These are phyloP conservation scores for Luffia ferchaultella DNA, from an alignment of 2,888 invertebrate genomes.

Conservation along the genomic window DNA sequence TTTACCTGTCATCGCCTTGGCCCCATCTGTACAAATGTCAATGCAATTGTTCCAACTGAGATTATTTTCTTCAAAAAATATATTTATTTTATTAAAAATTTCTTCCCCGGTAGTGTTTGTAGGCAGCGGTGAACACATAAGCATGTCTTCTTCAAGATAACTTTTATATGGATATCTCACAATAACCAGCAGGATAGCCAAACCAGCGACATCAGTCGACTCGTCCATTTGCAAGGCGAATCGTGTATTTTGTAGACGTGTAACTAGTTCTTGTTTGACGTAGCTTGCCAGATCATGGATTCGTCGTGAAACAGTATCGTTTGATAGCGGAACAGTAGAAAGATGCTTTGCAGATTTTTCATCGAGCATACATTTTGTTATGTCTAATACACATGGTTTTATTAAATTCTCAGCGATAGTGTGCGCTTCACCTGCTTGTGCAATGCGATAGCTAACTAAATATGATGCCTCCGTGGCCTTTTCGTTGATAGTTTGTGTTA, in stretches of 20 bases:
- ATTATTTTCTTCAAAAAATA: conserved; percentile 17
- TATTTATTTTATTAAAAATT: conserved; percentile 19
- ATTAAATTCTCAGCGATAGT: conserved; percentile 24
- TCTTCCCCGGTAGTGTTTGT: conserved; percentile 19
- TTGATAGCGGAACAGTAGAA: conserved; percentile 23
- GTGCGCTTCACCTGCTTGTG: conserved; percentile 21
- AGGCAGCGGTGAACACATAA: conserved; percentile 18
- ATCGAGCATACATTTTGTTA: conserved; percentile 21
- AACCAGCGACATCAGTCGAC: conserved; percentile 18
- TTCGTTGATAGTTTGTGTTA: conserved; percentile 20
- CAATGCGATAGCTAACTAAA: conserved; percentile 20
- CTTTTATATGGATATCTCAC: conserved; percentile 23
- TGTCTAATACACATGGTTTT: conserved; percentile 16
- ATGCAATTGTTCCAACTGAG: conserved; percentile 17
- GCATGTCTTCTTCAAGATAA: conserved; percentile 21
- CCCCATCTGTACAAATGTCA: conserved; percentile 15
- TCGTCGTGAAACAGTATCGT: conserved; percentile 25
- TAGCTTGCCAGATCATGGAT: conserved; percentile 23
- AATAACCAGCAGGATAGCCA: conserved; percentile 23
- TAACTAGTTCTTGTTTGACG: conserved; percentile 22
- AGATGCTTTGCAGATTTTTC: conserved; percentile 25
- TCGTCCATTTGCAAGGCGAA: conserved; percentile 24
- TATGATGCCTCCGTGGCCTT: conserved; percentile 23
- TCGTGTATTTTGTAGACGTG: conserved; percentile 16
- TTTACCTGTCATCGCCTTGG: conserved; percentile 20